Conservation (phyloP, 2,888 invertebrate species). For the Tuberolachnus salignus region DNA sequence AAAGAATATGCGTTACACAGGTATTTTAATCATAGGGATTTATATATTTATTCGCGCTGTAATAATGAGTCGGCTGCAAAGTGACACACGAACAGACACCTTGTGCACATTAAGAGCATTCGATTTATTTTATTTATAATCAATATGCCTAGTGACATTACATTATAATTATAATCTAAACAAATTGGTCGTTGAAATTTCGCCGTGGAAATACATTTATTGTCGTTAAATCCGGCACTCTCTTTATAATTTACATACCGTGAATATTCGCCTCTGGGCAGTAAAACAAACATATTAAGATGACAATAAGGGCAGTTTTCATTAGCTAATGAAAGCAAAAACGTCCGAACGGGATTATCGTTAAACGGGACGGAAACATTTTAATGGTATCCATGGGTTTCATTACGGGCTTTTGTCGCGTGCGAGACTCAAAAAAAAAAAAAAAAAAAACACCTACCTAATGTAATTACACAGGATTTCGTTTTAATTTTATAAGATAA, state of each 20-base stretch:
- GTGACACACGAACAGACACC: no score
- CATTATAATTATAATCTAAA: neutral
- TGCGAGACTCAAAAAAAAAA: neutral
- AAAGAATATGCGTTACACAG: no score
- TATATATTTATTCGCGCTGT: no score
- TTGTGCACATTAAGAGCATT: no score
- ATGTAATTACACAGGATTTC: neutral
- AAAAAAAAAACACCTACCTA: neutral
- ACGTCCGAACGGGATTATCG: conserved; percentile 30
- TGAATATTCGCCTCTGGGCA: neutral
- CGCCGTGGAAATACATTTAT: neutral
- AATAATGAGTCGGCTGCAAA: no score
- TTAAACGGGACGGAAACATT: conserved; percentile 35
- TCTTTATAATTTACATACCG: neutral
- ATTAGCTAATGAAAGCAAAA: conserved; percentile 51
- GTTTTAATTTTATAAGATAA: conserved; percentile 1
- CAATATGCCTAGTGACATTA: neutral
- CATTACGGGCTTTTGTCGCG: neutral
- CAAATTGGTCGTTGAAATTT: neutral
- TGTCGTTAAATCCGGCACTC: neutral
- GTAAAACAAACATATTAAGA: conserved; percentile 31
- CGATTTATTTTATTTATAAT: no score
- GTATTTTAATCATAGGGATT: no score
- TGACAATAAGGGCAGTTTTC: conserved; percentile 31
- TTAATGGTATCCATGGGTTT: conserved; percentile 24